phyloP scores from a whole-genome alignment of 2,113 vertebrate genomes.

The Leptosomus discolor region DNA sequence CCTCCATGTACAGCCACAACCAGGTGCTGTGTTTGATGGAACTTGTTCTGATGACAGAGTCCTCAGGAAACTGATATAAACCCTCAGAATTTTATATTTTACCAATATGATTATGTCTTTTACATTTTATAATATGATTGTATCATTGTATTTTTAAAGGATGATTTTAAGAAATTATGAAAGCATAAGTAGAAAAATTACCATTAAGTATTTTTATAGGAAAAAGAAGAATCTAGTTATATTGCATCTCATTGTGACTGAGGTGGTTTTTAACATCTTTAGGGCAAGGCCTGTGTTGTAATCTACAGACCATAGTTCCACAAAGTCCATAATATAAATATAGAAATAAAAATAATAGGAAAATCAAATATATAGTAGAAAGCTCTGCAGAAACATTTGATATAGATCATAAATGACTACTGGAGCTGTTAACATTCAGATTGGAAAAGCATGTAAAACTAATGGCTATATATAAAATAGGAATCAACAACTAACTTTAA shows the following conservation, averaged over 20 bases:
- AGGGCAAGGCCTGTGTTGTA: not conserved
- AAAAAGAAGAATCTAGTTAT: not conserved
- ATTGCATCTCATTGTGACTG: accelerated
- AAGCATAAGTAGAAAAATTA: not conserved
- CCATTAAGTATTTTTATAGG: not conserved
- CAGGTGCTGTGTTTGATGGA: not conserved
- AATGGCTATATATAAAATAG: not conserved
- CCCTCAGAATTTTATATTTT: not conserved
- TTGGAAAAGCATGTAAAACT: not conserved
- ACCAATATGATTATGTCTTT: too few species aligned
- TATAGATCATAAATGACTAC: not conserved
- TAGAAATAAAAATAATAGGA: not conserved
- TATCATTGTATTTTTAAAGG: not conserved
- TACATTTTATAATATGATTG: not conserved
- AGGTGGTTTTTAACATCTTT: not conserved
- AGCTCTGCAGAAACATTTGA: not conserved
- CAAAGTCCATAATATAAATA: not conserved
- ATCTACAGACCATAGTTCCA: not conserved
- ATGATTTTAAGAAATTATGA: not conserved
- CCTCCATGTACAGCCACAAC: not conserved
- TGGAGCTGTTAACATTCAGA: not conserved
- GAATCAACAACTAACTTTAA: not conserved
- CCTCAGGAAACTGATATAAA: not conserved
- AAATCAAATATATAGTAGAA: not conserved
- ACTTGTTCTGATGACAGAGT: not conserved